Evolutionary conservation across 2,113 vertebrate species (phyloP).

Genomic region (Abramis brama): DNA sequence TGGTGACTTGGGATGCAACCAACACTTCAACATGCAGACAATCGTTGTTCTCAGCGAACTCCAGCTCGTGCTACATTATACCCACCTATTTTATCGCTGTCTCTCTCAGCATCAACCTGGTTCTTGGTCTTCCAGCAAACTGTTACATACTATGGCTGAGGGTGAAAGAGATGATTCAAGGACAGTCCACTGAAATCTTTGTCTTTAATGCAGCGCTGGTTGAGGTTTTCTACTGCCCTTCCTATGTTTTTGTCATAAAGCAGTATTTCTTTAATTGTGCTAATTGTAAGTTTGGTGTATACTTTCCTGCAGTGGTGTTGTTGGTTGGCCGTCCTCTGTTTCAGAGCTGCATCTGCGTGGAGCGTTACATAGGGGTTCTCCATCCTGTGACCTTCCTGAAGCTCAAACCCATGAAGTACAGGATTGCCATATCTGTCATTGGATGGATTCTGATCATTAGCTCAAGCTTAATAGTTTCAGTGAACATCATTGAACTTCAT

Average conservation of each 20-base stretch:
- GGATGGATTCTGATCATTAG: conserved; percentile 17
- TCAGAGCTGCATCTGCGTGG: conserved; percentile 41
- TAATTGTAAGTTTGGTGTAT: neutral
- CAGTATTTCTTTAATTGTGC: conserved; percentile 35
- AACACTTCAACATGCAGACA: neutral
- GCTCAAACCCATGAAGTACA: conserved; percentile 27
- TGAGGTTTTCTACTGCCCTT: neutral
- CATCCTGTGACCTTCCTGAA: conserved; percentile 43
- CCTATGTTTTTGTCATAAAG: neutral
- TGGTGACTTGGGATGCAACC: neutral
- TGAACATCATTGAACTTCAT: neutral
- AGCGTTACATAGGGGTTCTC: conserved; percentile 36
- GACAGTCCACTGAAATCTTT: conserved; percentile 26
- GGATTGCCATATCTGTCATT: neutral
- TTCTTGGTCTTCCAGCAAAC: conserved; percentile 28
- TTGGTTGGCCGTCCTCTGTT: conserved; percentile 29
- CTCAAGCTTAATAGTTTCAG: neutral
- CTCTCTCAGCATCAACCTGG: neutral
- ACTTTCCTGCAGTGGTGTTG: neutral
- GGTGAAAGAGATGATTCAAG: conserved; percentile 12
- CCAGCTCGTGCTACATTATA: neutral
- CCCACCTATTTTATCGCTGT: neutral
- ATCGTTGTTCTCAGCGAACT: neutral
- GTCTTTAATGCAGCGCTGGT: neutral
- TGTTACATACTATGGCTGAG: conserved; percentile 17